These are phyloP conservation scores for Coreius guichenoti DNA, from an alignment of 2,797 vertebrate species.

Conservation along the genomic window DNA sequence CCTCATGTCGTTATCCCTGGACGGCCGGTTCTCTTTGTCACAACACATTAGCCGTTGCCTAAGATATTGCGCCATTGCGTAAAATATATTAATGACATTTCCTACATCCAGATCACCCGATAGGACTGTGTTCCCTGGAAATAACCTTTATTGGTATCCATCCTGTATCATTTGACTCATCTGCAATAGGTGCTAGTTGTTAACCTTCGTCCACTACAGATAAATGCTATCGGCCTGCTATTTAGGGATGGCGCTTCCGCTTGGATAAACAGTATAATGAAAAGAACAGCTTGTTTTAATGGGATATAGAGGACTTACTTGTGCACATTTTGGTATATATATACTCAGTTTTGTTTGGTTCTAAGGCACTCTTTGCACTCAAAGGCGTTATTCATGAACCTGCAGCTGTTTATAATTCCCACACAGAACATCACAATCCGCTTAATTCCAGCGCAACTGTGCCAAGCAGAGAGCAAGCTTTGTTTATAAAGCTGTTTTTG, in stretches of 20 bases:
- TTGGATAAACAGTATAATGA: slow-evolving; percentile 78
- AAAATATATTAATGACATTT: slow-evolving; percentile 60
- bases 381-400: slow-evolving; percentile 45
- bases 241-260: slow-evolving; percentile 74
- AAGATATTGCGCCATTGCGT: slow-evolving; percentile 68
- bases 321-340: slow-evolving; percentile 2
- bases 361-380: slow-evolving; percentile 14
- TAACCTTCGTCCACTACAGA: slow-evolving; percentile 69
- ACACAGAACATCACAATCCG: slow-evolving; percentile 39
- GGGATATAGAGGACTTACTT: slow-evolving; percentile 60
- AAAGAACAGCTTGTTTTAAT: slow-evolving; percentile 77
- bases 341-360: slow-evolving; percentile 11
- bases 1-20: slow-evolving; percentile 60
- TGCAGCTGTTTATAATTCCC: slow-evolving; percentile 48
- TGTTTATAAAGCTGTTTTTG: slow-evolving; percentile 40
- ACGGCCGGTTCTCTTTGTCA: slow-evolving; percentile 56
- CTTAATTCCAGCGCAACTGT: slow-evolving; percentile 19
- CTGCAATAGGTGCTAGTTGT: slow-evolving; percentile 71
- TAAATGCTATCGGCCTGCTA: slow-evolving; percentile 80
- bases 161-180: slow-evolving; percentile 54
- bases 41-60: slow-evolving; percentile 71
- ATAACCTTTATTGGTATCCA: slow-evolving; percentile 35
- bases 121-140: not conserved
- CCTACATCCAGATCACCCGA: slow-evolving; percentile 44
- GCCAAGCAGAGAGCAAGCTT: slow-evolving; percentile 28